phyloP scores from a whole-genome alignment of 2,113 vertebrate species.

The Stigmatopora argus region DNA sequence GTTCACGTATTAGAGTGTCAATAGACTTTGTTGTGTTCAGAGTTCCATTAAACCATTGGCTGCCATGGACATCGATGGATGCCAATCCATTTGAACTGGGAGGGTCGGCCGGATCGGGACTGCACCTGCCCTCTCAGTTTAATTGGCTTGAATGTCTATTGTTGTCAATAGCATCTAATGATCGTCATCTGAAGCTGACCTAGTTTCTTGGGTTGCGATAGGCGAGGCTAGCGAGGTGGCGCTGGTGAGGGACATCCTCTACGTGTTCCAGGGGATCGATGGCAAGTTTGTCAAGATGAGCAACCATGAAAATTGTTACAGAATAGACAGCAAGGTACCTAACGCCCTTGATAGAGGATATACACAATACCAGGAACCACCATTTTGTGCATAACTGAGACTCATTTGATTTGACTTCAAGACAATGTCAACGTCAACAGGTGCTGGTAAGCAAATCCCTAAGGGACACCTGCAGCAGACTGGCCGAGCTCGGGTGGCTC shows the following conservation, averaged over 20 bases:
- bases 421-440: slow-evolving; percentile 57
- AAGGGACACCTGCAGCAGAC: slow-evolving; percentile 82
- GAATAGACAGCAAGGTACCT: slow-evolving; percentile 87
- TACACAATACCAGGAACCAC: background rate
- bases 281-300: slow-evolving; percentile 94
- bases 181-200: background rate
- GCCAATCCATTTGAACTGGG: no score
- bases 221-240: slow-evolving; percentile 82
- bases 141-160: no score
- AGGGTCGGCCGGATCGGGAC: no score
- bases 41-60: background rate
- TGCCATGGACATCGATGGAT: background rate
- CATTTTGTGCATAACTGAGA: background rate
- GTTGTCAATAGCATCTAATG: no score
- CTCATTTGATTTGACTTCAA: slow-evolving; percentile 19
- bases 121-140: no score
- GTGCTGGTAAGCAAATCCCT: slow-evolving; percentile 84
- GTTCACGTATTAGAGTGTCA: slow-evolving; percentile 13
- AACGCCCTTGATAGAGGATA: background rate
- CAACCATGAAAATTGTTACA: slow-evolving; percentile 86
- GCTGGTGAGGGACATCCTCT: slow-evolving; percentile 91
- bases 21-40: background rate
- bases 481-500: slow-evolving; percentile 92
- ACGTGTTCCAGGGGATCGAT: slow-evolving; percentile 98
- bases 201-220: slow-evolving; percentile 23